phyloP scores from a whole-genome alignment of 2,888 invertebrate genomes.

The Pocota personata region DNA sequence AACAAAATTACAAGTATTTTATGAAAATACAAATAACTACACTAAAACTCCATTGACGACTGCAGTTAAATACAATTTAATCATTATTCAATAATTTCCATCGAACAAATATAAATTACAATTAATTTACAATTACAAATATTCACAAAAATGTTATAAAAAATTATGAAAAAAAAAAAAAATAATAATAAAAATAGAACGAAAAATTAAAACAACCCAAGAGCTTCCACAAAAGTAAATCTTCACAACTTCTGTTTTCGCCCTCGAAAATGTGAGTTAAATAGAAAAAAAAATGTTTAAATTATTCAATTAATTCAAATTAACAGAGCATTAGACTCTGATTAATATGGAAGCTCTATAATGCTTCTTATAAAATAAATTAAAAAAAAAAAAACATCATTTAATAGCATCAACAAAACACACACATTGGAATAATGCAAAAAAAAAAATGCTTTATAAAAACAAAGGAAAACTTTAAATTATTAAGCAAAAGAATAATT shows the following conservation, averaged over 20 bases:
- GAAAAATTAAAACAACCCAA: conserved; percentile 60
- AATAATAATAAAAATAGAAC: neutral
- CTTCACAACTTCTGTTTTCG: conserved; percentile 48
- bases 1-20: conserved; percentile 16
- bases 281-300: conserved; percentile 1
- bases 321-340: conserved; percentile 16
- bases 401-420: conserved; percentile 14
- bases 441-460: conserved; percentile 9
- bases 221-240: conserved; percentile 69
- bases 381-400: conserved; percentile 14
- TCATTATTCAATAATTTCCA: conserved; percentile 42
- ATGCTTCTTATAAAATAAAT: conserved; percentile 50
- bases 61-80: conserved; percentile 52
- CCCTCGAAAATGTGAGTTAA: conserved; percentile 30
- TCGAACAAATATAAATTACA: conserved; percentile 5
- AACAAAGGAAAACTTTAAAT: conserved; percentile 23
- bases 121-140: conserved; percentile 27
- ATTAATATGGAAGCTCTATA: conserved; percentile 57
- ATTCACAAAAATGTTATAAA: conserved; percentile 35
- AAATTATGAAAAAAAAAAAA: too few relatives aligned
- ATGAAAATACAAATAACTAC: conserved; percentile 21
- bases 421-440: conserved; percentile 53
- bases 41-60: conserved; percentile 42
- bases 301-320: conserved; percentile 13
- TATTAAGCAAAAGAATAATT: conserved; percentile 43